phyloP scores from a whole-genome alignment of 2,113 vertebrate genomes.

The Xenopus borealis region DNA sequence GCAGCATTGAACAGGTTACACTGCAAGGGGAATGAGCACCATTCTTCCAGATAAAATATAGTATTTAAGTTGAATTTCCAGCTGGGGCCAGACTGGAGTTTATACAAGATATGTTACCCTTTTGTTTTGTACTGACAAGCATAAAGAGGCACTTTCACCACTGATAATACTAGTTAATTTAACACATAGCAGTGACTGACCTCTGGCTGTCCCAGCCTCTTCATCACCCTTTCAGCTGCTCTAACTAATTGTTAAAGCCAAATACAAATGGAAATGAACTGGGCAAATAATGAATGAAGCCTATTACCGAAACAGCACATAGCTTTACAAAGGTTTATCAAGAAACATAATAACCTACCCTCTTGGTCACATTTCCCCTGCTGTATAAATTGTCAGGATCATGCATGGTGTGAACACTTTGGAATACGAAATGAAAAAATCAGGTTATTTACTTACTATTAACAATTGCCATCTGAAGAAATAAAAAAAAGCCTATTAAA shows the following conservation, averaged over 20 bases:
- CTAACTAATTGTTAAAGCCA: constrained; percentile 88
- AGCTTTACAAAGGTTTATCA: constrained; percentile 71
- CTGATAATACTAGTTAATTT: constrained; percentile 86
- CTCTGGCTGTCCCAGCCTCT: constrained; percentile 82
- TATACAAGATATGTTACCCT: constrained; percentile 61
- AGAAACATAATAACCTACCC: constrained; percentile 56
- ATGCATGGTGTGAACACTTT: constrained; percentile 48
- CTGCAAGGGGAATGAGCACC: neutral
- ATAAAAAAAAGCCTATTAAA: constrained; percentile 1
- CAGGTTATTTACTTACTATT: constrained; percentile 27
- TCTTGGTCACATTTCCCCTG: constrained; percentile 55
- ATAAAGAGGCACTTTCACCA: constrained; percentile 71
- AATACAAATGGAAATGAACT: constrained; percentile 93
- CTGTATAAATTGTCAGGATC: constrained; percentile 54
- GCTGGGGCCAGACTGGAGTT: constrained; percentile 55
- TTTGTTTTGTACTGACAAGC: constrained; percentile 75
- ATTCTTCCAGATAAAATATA: constrained; percentile 49
- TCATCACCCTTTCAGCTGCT: constrained; percentile 92
- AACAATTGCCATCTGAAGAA: constrained; percentile 5
- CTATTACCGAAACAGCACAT: constrained; percentile 76
- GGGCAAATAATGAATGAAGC: constrained; percentile 87
- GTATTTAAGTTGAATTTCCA: constrained; percentile 48
- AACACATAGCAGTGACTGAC: constrained; percentile 79
- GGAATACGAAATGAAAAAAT: constrained; percentile 38
- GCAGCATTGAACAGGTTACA: constrained; percentile 25